Evolutionary conservation across 2,797 vertebrate species (phyloP).

Genomic region (Cryptoprocta ferox): DNA sequence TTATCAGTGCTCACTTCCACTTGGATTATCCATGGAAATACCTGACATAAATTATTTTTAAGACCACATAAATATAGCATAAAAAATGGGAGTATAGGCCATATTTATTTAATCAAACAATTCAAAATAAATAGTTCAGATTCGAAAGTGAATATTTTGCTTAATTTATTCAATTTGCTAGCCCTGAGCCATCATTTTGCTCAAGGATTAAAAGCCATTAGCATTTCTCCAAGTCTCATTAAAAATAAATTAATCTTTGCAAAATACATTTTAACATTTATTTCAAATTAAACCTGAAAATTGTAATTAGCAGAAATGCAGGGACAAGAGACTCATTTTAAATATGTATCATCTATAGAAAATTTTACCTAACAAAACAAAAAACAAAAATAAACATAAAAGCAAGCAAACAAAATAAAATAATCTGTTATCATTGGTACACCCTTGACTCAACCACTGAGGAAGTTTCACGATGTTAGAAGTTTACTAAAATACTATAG

Average conservation of each 20-base stretch:
- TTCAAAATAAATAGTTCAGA: neutral
- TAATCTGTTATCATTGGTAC: neutral
- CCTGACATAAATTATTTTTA: neutral
- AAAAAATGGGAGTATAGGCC: neutral
- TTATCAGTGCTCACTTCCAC: neutral
- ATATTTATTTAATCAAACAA: neutral
- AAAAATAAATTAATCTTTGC: slow-evolving; percentile 64
- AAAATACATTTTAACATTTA: slow-evolving; percentile 25
- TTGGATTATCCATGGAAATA: neutral
- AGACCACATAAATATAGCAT: neutral
- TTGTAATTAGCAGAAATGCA: slow-evolving; percentile 28
- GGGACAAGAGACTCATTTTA: neutral
- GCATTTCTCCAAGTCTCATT: slow-evolving; percentile 44
- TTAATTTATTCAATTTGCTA: slow-evolving; percentile 21
- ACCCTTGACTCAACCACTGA: neutral
- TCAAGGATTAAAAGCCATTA: slow-evolving; percentile 50
- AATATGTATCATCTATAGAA: neutral
- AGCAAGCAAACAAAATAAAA: neutral
- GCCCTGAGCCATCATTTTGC: neutral
- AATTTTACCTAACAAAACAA: neutral
- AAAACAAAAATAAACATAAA: neutral
- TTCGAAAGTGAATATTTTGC: slow-evolving; percentile 3
- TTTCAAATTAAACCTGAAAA: slow-evolving; percentile 42
- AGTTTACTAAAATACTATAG: neutral
- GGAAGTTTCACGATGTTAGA: neutral